A percentile compares a stretch with the other conserved stretches of the same genome.
Conservation (phyloP, 2,113 vertebrate species). For the Rostratula benghalensis region DNA sequence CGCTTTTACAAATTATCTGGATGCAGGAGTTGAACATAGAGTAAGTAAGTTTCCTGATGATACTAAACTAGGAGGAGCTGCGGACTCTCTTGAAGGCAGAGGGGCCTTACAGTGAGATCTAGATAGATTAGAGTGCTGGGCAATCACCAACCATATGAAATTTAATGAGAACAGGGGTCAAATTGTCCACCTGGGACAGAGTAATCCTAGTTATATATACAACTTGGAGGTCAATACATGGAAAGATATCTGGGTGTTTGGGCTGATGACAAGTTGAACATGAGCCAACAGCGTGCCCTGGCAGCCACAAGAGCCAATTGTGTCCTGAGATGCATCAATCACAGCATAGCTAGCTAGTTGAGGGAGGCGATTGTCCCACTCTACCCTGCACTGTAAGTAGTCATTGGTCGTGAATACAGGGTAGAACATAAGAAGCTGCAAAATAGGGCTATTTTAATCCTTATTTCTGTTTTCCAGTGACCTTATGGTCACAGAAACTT, state of each 20-base stretch:
- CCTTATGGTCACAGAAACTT: neutral
- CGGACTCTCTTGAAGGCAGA: neutral
- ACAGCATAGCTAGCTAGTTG: accelerated
- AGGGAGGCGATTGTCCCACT: neutral
- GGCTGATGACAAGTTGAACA: neutral
- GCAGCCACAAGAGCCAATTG: neutral
- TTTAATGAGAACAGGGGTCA: neutral
- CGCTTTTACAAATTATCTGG: neutral
- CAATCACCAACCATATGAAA: neutral
- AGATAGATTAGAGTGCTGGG: neutral
- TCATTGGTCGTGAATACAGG: neutral
- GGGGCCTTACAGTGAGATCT: neutral
- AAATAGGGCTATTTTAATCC: neutral
- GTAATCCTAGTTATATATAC: neutral
- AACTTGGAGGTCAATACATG: neutral
- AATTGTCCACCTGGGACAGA: neutral
- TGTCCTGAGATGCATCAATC: neutral
- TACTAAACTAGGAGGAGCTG: neutral
- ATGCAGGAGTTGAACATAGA: neutral
- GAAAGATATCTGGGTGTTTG: neutral
- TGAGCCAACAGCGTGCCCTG: neutral
- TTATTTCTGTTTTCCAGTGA: neutral
- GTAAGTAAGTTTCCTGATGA: neutral
- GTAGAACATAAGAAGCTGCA: neutral
- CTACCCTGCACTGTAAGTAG: neutral